These are phyloP conservation scores for Otolemur garnettii DNA, from an alignment of 2,113 vertebrate genomes.

Conservation along the genomic window DNA sequence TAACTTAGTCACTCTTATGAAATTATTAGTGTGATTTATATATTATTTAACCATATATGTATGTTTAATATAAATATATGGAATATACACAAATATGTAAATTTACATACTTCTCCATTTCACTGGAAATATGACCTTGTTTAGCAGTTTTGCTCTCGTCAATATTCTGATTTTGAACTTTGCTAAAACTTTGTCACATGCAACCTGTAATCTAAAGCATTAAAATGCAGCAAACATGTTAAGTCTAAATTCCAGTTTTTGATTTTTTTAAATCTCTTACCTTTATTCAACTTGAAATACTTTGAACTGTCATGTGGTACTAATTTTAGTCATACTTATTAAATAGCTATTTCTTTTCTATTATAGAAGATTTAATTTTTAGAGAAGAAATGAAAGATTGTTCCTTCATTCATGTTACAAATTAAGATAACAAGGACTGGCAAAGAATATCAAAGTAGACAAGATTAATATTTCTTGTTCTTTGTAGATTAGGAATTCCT, in stretches of 20 bases:
- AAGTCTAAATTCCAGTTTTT: conserved; percentile 21
- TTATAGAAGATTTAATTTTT: conserved; percentile 38
- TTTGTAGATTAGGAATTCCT: neutral
- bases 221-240: conserved; percentile 69
- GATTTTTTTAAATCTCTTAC: conserved; percentile 61
- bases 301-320: conserved; percentile 13
- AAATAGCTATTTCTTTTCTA: neutral
- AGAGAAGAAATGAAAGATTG: neutral
- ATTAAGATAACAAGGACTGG: neutral
- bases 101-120: conserved; percentile 6
- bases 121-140: conserved; percentile 63
- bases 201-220: conserved; percentile 46
- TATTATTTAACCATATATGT: neutral
- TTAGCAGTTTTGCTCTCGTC: conserved; percentile 54
- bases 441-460: neutral
- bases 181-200: conserved; percentile 3
- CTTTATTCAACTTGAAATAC: conserved; percentile 9
- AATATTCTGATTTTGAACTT: conserved; percentile 52
- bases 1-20: neutral
- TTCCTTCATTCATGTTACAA: conserved; percentile 43
- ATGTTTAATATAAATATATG: neutral
- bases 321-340: conserved; percentile 59
- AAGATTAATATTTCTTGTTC: neutral
- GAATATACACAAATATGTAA: neutral
- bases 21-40: conserved; percentile 12